Evolutionary conservation across 2,888 invertebrate genomes (phyloP), one percentile per base, ranked within the genome.

Genomic region (Linhomoeus sp.): DNA sequence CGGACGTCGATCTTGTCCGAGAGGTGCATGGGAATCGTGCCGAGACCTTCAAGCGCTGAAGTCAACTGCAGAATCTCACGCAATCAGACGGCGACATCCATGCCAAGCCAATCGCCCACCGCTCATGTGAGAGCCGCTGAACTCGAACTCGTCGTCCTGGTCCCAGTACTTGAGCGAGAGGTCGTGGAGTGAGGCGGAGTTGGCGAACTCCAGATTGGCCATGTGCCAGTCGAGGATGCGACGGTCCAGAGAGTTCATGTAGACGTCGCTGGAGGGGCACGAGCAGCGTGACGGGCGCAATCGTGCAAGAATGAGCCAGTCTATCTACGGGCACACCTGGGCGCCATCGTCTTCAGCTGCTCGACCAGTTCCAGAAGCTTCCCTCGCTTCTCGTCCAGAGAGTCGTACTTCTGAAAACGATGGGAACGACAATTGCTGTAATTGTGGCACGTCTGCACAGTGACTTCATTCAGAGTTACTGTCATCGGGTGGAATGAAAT

Each of bases 141-240:
- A 92, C 70, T 92, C 94, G 70, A 88, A 92, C 70, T 90, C 92
- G 71, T 94, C 94, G 67, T 94, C 94, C 70, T 90, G 90, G 66
- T 94, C 92, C 94, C 92, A 94, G 65, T 94, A 88, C 66, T 90
- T 90, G 52, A 94, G 74, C 19, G 90, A 92, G 43, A 94, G 72
- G 62, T 83, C 87, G 37, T 80, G 80, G 39, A 97, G 73, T 0
- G 90, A 86, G 36, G 92, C 90, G 1, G 94, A 94, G 69, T 94
- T 94, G 25, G 94, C 94, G 67, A 92, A 94, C 71, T 97, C 94
- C 65, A 97, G 71, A 70, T 94, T 94, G 19, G 94, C 94, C 70
- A 94, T 90, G 65, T 94, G 94, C 92, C 94, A 97, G 66, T 97
- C 94, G 55, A 97, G 70, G 58, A 97, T 87, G 67, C 90, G 90